Percentiles rank a stretch among this genome's conserved stretches.
Conservation (phyloP, 2,797 vertebrate species). For the Australoheros facetus region DNA sequence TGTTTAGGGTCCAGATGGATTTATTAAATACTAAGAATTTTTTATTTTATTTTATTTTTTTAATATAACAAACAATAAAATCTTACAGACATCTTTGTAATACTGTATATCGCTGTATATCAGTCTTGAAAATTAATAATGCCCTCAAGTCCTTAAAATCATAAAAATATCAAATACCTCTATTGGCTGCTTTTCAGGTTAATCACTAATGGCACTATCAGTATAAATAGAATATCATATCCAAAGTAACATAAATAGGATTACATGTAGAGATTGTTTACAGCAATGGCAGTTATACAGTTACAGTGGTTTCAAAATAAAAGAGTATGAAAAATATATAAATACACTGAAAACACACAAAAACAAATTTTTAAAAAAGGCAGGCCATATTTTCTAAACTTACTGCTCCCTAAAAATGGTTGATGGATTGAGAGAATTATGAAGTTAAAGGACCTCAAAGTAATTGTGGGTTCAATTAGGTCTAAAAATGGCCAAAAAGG, state of each 20-base stretch:
- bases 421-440: conserved; percentile 2
- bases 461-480: background rate
- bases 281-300: conserved; percentile 45
- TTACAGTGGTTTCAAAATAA: conserved; percentile 27
- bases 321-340: conserved; percentile 39
- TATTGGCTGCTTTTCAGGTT: background rate
- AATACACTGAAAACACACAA: conserved; percentile 22
- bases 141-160: background rate
- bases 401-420: background rate
- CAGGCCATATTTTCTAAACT: background rate
- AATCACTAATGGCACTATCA: background rate
- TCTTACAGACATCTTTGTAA: background rate
- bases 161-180: background rate
- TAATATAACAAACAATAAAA: background rate
- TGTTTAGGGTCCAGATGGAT: background rate
- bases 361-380: background rate
- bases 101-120: background rate
- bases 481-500: background rate
- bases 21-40: background rate
- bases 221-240: conserved; percentile 64
- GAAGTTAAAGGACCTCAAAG: background rate
- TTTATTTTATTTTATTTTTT: background rate
- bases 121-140: conserved; percentile 9
- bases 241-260: conserved; percentile 65
- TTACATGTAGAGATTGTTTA: conserved; percentile 41